phyloP scores from a whole-genome alignment of 2,888 invertebrate species.

The Limnephilus auricula region DNA sequence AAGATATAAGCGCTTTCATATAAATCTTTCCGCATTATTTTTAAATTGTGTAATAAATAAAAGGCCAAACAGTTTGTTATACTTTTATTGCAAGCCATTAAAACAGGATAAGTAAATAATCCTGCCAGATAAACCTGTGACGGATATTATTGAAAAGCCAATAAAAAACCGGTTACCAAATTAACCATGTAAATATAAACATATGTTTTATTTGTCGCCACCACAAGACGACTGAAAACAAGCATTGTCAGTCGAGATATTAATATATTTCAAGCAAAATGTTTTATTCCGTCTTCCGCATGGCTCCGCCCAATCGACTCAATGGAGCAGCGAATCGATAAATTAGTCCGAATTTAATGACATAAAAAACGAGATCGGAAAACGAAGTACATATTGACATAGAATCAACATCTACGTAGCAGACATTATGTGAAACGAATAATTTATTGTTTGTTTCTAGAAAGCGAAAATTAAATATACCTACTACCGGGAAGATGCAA shows the following conservation, averaged over 20 bases:
- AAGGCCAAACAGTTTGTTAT: background rate
- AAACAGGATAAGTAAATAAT: slow-evolving; percentile 12
- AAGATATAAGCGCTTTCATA: too few species aligned
- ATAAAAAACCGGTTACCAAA: slow-evolving; percentile 10
- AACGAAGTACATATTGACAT: background rate
- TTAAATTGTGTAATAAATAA: background rate
- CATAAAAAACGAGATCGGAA: slow-evolving; percentile 4
- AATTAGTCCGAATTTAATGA: background rate
- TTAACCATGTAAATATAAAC: background rate
- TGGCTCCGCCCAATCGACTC: slow-evolving; percentile 3
- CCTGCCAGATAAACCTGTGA: background rate
- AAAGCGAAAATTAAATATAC: background rate
- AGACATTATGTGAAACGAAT: slow-evolving; percentile 19
- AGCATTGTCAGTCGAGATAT: background rate
- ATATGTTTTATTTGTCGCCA: background rate
- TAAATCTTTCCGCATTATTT: background rate
- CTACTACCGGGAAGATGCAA: background rate
- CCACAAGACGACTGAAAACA: background rate
- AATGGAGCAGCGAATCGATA: background rate
- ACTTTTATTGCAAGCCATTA: background rate
- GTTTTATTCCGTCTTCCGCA: slow-evolving; percentile 20
- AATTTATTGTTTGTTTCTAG: background rate
- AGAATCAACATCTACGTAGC: background rate
- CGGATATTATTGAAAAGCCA: background rate
- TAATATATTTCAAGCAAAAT: background rate